Base-by-base conservation (phyloP, 2,888 invertebrate species). In the Eugnorisma glareosa region DNA sequence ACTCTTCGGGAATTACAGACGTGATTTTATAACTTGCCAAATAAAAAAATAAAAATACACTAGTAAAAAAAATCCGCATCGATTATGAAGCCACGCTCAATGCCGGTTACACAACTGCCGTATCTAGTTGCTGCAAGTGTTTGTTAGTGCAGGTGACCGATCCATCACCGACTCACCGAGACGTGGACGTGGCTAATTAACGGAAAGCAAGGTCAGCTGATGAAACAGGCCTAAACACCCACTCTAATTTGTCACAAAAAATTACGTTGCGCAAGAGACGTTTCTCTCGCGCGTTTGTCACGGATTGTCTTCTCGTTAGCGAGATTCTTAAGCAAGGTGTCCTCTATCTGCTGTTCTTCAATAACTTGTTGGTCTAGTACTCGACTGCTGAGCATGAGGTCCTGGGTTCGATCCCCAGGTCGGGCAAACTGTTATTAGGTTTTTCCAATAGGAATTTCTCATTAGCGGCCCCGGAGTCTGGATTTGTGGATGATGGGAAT, bases 171-270 rank as follows among this genome's bases (percentile, higher is more conserved):
- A 91, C 92, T 90, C 94, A 93, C 90, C 92, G 95, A 77, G 63
- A 94, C 91, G 93, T 93, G 94, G 94, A 94, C 92, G 94, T 93
- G 94, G 91, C 92, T 96, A 96, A 96, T 96, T 96, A 96, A 94
- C 93, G 91, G 93, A 93, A 93, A 94, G 95, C 96, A 96, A 96
- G 96, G 96, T 95, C 94, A 93, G 67, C 74, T 95, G 94, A 94
- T 90, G 95, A 93, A 95, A 95, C 93, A 89, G 87, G 90, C 93
- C 93, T 91, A 85, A 93, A 89, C 93, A 92, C 94, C 94, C 93
- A 95, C 94, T 92, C 92, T 91, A 90, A 82, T 89, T 89, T 91
- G 90, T 91, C 90, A 93, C 92, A 90, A 92, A 92, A 92, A 93
- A 91, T 85, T 67, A 75, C 71, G 73, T 94, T 94, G 90, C 92